Conservation (phyloP, 2,797 vertebrate genomes). For the Pyrocephalus nanus region DNA sequence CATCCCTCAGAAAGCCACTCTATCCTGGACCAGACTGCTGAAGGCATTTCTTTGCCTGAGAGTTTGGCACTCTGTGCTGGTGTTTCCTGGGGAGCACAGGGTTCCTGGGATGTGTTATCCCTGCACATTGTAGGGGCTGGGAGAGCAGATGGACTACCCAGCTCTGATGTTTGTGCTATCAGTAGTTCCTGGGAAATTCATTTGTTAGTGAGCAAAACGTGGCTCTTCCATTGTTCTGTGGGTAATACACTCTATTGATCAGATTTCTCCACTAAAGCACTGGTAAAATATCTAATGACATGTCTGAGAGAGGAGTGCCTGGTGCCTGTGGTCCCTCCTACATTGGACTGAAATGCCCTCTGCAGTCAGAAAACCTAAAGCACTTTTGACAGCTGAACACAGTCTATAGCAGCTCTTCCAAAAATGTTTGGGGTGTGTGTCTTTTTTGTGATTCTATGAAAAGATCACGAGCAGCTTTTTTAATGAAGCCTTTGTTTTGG, state of each 20-base stretch:
- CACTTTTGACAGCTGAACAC: not conserved
- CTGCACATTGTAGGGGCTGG: not conserved
- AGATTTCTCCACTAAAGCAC: not conserved
- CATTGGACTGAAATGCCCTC: slow-evolving; percentile 34
- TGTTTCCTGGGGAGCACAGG: not conserved
- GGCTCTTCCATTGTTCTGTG: not conserved
- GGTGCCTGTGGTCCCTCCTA: slow-evolving; percentile 2
- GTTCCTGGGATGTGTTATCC: not conserved
- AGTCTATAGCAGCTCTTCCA: not conserved
- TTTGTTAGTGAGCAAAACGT: not conserved
- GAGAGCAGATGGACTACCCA: not conserved
- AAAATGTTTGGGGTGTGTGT: not conserved
- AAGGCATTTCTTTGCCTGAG: not conserved
- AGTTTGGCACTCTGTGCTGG: not conserved
- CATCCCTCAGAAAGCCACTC: not conserved
- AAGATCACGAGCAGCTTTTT: not conserved
- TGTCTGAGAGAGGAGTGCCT: not conserved
- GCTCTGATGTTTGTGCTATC: not conserved
- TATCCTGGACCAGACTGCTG: not conserved
- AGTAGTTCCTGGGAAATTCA: slow-evolving; percentile 3
- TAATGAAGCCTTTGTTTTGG: slow-evolving; percentile 34
- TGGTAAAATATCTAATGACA: slow-evolving; percentile 21
- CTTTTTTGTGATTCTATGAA: not conserved
- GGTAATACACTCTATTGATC: slow-evolving; percentile 29
- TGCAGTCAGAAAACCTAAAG: slow-evolving; percentile 13